Percentiles rank a stretch among this genome's conserved stretches.
Evolutionary conservation across 2,888 invertebrate species (phyloP).

Genomic region (Leptogaster cylindrica): DNA sequence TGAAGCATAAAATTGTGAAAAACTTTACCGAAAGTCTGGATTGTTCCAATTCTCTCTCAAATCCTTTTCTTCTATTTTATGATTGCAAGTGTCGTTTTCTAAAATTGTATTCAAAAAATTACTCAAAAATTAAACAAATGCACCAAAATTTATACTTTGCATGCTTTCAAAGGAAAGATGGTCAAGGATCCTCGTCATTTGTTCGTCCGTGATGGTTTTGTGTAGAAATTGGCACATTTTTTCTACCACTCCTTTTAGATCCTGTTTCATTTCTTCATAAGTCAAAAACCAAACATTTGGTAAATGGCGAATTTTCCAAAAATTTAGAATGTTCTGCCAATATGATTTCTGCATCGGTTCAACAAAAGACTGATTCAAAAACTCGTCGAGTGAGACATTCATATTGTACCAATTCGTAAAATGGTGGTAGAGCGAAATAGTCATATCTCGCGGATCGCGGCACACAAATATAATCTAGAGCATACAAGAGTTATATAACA

Average conservation of each 20-base stretch:
- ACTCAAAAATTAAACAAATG: too few species aligned
- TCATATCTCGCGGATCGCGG: constrained; percentile 82
- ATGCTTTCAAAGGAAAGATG: constrained; percentile 56
- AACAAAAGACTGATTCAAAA: constrained; percentile 45
- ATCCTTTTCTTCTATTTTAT: background rate
- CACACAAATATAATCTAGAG: constrained; percentile 77
- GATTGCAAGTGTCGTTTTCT: background rate
- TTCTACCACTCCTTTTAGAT: constrained; percentile 53
- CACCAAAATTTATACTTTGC: too few species aligned
- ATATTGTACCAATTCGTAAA: constrained; percentile 64
- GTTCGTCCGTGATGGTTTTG: constrained; percentile 49
- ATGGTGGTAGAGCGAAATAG: constrained; percentile 77
- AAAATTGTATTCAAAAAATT: background rate
- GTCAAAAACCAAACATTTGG: constrained; percentile 51
- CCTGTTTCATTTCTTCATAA: constrained; percentile 54
- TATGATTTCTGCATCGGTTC: constrained; percentile 51
- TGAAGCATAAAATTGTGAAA: constrained; percentile 53
- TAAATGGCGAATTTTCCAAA: constrained; percentile 57
- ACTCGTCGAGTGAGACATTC: constrained; percentile 52
- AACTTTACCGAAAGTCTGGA: constrained; percentile 48
- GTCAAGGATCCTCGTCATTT: constrained; percentile 51
- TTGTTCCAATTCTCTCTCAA: too few species aligned
- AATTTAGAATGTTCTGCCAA: constrained; percentile 58
- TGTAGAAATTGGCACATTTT: constrained; percentile 54
- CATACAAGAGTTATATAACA: background rate